Conservation (phyloP, 2,113 vertebrate species). For the Alces alces region DNA sequence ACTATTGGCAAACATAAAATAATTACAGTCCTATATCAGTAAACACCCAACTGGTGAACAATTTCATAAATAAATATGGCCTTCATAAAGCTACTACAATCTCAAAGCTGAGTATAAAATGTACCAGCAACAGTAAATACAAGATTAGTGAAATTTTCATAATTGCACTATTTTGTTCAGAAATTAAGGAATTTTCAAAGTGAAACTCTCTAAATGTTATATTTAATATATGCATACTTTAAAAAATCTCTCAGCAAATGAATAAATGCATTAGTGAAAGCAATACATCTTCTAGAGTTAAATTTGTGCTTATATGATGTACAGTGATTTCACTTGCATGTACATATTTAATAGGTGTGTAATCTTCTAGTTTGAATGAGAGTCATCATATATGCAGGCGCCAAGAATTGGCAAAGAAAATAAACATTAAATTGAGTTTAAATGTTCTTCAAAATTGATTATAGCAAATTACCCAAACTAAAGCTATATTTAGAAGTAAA, state of each 20-base stretch:
- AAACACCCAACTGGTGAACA: conserved; percentile 37
- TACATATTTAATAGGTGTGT: conserved; percentile 75
- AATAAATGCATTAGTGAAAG: conserved; percentile 69
- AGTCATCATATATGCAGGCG: conserved; percentile 69
- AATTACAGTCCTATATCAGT: conserved; percentile 48
- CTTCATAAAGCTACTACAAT: conserved; percentile 17
- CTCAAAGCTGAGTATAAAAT: conserved; percentile 32
- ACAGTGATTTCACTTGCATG: conserved; percentile 68
- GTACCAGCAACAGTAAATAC: conserved; percentile 46
- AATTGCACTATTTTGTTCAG: conserved; percentile 71
- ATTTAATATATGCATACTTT: conserved; percentile 64
- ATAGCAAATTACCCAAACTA: conserved; percentile 72
- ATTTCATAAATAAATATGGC: conserved; percentile 59
- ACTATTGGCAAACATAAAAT: conserved; percentile 59
- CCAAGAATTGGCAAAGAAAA: conserved; percentile 70
- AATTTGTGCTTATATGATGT: conserved; percentile 65
- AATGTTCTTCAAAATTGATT: conserved; percentile 76
- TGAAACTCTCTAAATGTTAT: conserved; percentile 64
- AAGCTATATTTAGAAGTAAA: conserved; percentile 73
- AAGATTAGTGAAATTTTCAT: conserved; percentile 67
- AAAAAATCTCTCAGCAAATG: conserved; percentile 54
- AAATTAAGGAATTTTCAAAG: conserved; percentile 73
- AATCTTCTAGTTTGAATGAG: conserved; percentile 74
- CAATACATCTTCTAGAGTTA: conserved; percentile 60
- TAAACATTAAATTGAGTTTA: conserved; percentile 74